Evolutionary conservation across 2,888 invertebrate genomes (phyloP).

Genomic region (Serripes groenlandicus): DNA sequence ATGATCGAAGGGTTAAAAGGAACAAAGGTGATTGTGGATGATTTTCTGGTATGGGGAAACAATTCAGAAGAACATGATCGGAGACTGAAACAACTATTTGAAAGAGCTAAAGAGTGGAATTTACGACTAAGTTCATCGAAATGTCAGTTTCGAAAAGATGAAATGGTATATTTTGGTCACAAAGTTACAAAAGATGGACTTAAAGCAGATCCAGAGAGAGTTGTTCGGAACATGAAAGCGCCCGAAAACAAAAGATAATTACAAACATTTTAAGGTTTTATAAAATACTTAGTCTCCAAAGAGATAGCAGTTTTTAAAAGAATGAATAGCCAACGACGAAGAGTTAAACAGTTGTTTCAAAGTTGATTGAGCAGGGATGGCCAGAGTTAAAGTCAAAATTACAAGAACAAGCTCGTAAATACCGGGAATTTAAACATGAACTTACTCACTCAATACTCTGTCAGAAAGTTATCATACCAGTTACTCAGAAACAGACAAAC

Average conservation of each 20-base stretch:
- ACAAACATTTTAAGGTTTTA: neutral
- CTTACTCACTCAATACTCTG: too few species aligned
- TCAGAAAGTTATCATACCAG: too few species aligned
- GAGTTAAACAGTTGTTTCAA: too few species aligned
- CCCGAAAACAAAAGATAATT: neutral
- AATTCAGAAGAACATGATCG: neutral
- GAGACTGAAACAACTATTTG: neutral
- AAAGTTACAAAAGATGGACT: neutral
- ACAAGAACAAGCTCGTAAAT: too few species aligned
- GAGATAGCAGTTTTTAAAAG: too few species aligned
- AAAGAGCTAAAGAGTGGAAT: neutral
- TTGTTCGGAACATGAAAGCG: neutral
- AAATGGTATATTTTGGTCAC: neutral
- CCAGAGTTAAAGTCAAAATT: too few species aligned
- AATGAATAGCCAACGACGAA: too few species aligned
- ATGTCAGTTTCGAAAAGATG: neutral
- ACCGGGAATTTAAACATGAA: too few species aligned
- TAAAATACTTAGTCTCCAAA: neutral
- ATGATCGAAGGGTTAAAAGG: neutral
- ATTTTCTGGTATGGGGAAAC: neutral
- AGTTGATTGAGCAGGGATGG: too few species aligned
- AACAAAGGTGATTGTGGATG: neutral
- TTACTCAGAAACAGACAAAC: too few species aligned
- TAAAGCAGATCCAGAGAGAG: neutral
- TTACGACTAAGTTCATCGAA: neutral